phyloP scores from a whole-genome alignment of 2,888 invertebrate genomes.

The Erebia palarica region DNA sequence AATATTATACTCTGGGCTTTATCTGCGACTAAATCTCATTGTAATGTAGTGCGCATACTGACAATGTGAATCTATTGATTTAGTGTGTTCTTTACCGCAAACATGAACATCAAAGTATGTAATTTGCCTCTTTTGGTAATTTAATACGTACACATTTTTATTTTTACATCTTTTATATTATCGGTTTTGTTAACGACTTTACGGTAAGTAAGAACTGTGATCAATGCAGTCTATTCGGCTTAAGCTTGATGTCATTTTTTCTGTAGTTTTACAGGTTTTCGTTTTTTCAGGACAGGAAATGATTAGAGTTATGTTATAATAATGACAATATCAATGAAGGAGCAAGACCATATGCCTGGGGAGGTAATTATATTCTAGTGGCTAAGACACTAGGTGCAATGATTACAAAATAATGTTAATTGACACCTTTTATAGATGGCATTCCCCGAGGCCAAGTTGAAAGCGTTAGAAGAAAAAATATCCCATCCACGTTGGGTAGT shows the following conservation, averaged over 20 bases:
- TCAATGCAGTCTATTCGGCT: background rate
- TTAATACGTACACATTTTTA: background rate
- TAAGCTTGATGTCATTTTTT: constrained; percentile 6
- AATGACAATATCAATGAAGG: constrained; percentile 81
- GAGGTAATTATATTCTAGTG: constrained; percentile 59
- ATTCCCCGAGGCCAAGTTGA: constrained; percentile 94
- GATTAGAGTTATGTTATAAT: constrained; percentile 69
- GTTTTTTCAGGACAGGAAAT: constrained; percentile 55
- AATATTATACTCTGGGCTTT: constrained; percentile 2
- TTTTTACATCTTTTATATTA: constrained; percentile 1
- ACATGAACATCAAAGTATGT: constrained; percentile 32
- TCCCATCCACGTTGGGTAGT: constrained; percentile 98
- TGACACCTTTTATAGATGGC: constrained; percentile 57
- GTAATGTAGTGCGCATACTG: constrained; percentile 23
- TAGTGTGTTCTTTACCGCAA: constrained; percentile 39
- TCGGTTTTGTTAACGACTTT: background rate
- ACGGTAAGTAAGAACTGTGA: background rate
- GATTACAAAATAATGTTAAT: background rate
- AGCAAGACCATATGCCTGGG: constrained; percentile 78
- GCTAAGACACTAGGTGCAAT: background rate
- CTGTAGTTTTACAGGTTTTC: background rate
- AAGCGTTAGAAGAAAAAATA: constrained; percentile 96
- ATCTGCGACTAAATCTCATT: constrained; percentile 3
- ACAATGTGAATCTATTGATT: constrained; percentile 43
- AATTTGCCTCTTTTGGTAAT: constrained; percentile 19